Evolutionary conservation across 1,140 invertebrate species (phyloP), one percentile per base, ranked within the genome.

Genomic region (Aricia agestis): DNA sequence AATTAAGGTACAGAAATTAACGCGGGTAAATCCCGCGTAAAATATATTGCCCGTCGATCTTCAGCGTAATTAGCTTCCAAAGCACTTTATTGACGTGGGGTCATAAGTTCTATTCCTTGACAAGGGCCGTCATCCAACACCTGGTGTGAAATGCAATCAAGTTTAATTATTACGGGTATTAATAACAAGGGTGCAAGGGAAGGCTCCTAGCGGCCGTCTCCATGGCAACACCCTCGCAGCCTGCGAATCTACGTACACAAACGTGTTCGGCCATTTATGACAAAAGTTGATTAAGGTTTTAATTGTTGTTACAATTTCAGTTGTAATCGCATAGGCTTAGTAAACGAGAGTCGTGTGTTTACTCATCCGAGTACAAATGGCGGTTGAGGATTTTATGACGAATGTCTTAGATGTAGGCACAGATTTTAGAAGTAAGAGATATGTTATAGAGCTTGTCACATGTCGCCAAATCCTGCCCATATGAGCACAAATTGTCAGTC

Each of bases 91-190:
- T 74, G 77, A 75, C 73, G 71, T 72, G 74, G 76, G 71, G 77
- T 77, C 76, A 81, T 72, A 67, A 74, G 74, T 78, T 78, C 75
- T 81, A 77, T 81, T 78, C 75, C 83, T 82, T 84, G 85, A 86
- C 84, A 84, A 87, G 82, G 85, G 83, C 76, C 81, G 78, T 83
- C 86, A 90, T 85, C 85, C 74, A 85, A 83, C 89, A 91, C 89
- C 89, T 91, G 89, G 87, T 86, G 89, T 83, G 89, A 89, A 91
- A 89, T 89, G 87, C 89, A 91, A 91, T 91, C 89, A 89, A 87
- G 85, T 89, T 91, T 89, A 89, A 89, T 91, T 89, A 91, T 91
- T 91, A 86, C 80, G 82, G 83, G 86, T 91, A 91, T 91, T 91
- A 91, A 91, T 91, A 90, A 88, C 87, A 87, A 89, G 89, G 89